Evolutionary conservation across 2,797 vertebrate species (phyloP).

Genomic region (Aulostomus chinensis): DNA sequence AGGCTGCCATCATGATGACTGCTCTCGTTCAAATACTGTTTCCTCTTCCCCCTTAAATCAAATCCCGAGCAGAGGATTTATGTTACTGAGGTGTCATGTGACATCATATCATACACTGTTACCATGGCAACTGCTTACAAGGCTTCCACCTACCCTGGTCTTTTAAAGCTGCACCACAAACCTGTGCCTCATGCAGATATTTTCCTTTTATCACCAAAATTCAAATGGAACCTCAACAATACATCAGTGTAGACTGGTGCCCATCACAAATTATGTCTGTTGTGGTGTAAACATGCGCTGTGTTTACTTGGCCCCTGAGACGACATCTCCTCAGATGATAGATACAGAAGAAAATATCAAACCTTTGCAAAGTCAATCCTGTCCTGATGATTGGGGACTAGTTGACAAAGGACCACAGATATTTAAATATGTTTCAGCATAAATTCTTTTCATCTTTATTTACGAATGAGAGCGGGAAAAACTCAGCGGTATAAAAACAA

Average conservation of each 20-base stretch:
- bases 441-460: too few relatives aligned
- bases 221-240: slow-evolving; percentile 4
- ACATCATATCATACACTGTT: slow-evolving; percentile 38
- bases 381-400: too few relatives aligned
- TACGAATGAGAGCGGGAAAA: too few relatives aligned
- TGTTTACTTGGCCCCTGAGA: background rate
- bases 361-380: background rate
- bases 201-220: background rate
- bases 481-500: too few relatives aligned
- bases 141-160: slow-evolving; percentile 3
- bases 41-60: background rate
- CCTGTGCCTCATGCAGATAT: slow-evolving; percentile 13
- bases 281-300: background rate
- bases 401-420: too few relatives aligned
- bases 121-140: slow-evolving; percentile 51
- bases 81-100: slow-evolving; percentile 31
- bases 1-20: background rate
- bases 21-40: background rate
- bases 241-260: background rate
- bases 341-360: too few relatives aligned
- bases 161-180: slow-evolving; percentile 29
- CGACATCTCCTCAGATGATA: background rate
- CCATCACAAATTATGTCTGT: background rate
- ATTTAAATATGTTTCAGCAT: too few relatives aligned
- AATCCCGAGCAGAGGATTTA: slow-evolving; percentile 5